Evolutionary conservation across 2,797 vertebrate genomes (phyloP), one percentile per base, ranked within the genome.

Genomic region (Artibeus lituratus): DNA sequence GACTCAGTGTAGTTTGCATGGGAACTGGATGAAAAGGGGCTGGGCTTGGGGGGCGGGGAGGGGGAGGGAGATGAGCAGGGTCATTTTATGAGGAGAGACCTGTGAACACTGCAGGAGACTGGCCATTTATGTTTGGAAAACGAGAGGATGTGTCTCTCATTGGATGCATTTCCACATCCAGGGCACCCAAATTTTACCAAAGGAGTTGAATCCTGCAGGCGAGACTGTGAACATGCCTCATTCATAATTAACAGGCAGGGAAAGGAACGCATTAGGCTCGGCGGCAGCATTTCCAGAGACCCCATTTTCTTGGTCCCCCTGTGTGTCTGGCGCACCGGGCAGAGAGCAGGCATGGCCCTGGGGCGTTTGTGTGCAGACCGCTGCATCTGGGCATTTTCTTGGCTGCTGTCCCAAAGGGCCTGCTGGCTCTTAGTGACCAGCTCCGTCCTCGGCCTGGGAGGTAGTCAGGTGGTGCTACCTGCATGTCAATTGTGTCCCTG

Each of bases 231-330:
- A 72, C 37, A 82, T 65, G 73, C 49, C 86, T 91, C 90, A 21
- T 77, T 42, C 42, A 47, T 92, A 94, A 59, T 94, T 92, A 94
- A 96, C 96, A 95, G 69, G 93, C 72, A 65, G 91, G 67, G 97
- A 82, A 53, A 67, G 69, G 0, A 11, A 65, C 21, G 26, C 29
- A 35, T 74, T 5, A 76, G 87, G 90, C 18, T 18, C 5, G 77
- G 85, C 73, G 4, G 57, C 3, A 57, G 51, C 42, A 2, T 42
- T 53, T 32, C n/a, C 57, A 29, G 51, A 57, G 42, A 18, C 14
- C 15, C 51, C 2, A 1, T 51, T 42, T 24, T 32, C 57, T n/a
- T 2, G 42, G 90, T 7, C 62, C 67, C 14, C 9, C 2, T 21
- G 39, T 7, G 49, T 4, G 47, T 10, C 19, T 29, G 85, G 49